These are phyloP conservation scores for Miichthys miiuy DNA, from an alignment of 2,797 vertebrate genomes.

Conservation along the genomic window DNA sequence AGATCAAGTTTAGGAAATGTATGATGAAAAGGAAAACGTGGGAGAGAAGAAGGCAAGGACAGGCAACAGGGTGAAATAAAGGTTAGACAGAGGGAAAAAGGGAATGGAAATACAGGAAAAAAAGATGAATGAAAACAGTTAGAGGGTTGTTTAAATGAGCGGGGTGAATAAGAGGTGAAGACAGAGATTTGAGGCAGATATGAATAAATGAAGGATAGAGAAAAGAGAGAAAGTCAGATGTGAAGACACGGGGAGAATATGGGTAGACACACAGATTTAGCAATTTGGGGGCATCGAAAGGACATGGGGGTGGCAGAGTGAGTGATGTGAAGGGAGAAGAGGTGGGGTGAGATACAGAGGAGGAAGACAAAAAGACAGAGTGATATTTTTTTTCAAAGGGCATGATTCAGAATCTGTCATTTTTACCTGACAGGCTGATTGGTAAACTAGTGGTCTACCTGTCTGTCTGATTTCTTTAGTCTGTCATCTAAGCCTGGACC, in stretches of 20 bases:
- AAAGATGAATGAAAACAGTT: conserved; percentile 60
- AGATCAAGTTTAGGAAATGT: conserved; percentile 42
- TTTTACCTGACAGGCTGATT: conserved; percentile 41
- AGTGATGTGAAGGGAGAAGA: conserved; percentile 25
- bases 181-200: conserved; percentile 61
- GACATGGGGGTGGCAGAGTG: conserved; percentile 49
- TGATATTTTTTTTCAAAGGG: conserved; percentile 13
- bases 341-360: conserved; percentile 14
- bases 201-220: conserved; percentile 59
- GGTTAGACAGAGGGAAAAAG: conserved; percentile 46
- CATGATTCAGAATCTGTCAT: conserved; percentile 28
- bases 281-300: conserved; percentile 55
- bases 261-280: conserved; percentile 55
- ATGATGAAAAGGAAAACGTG: conserved; percentile 33
- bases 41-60: conserved; percentile 47
- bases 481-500: conserved; percentile 27
- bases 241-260: conserved; percentile 42
- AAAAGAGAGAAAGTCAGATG: conserved; percentile 53
- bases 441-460: conserved; percentile 29
- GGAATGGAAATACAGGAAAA: conserved; percentile 51
- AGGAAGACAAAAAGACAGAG: conserved; percentile 19
- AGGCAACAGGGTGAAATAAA: conserved; percentile 65
- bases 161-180: conserved; percentile 64
- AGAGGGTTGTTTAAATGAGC: conserved; percentile 63
- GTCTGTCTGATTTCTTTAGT: conserved; percentile 27